phyloP scores from a whole-genome alignment of 53 echinoderm and acorn worm genomes.

The Astropecten irregularis region DNA sequence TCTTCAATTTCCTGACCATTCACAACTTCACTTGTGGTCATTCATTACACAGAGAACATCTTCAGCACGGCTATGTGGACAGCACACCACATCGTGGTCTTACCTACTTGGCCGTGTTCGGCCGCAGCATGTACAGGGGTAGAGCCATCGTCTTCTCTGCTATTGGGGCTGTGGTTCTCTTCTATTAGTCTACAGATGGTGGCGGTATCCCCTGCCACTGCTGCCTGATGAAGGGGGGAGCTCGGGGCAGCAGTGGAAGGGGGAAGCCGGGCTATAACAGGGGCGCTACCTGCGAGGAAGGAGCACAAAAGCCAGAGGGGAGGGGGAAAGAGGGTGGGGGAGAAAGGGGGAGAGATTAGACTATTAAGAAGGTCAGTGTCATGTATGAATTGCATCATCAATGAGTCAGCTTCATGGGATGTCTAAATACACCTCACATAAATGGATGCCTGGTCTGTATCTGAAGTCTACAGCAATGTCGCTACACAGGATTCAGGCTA shows the following conservation, averaged over 20 bases:
- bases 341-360: background rate
- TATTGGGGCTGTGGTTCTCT: constrained; percentile 82
- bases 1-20: too few relatives aligned
- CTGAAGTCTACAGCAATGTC: too few relatives aligned
- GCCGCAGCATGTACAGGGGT: constrained; percentile 92
- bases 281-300: constrained; percentile 65
- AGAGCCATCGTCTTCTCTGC: constrained; percentile 87
- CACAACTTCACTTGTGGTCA: too few relatives aligned
- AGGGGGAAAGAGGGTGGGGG: background rate
- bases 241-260: constrained; percentile 64
- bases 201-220: constrained; percentile 83
- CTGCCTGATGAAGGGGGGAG: constrained; percentile 90
- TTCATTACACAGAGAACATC: too few relatives aligned
- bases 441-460: too few relatives aligned
- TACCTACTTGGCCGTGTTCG: constrained; percentile 83
- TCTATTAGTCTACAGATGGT: constrained; percentile 91
- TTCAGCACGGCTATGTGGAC: too few relatives aligned
- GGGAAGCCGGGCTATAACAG: constrained; percentile 76
- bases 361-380: too few relatives aligned
- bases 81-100: too few relatives aligned
- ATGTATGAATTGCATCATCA: too few relatives aligned
- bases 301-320: background rate
- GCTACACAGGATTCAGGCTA: too few relatives aligned
- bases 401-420: too few relatives aligned
- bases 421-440: too few relatives aligned